phyloP scores from a whole-genome alignment of 2,797 vertebrate genomes.

The Eulemur albifrons region DNA sequence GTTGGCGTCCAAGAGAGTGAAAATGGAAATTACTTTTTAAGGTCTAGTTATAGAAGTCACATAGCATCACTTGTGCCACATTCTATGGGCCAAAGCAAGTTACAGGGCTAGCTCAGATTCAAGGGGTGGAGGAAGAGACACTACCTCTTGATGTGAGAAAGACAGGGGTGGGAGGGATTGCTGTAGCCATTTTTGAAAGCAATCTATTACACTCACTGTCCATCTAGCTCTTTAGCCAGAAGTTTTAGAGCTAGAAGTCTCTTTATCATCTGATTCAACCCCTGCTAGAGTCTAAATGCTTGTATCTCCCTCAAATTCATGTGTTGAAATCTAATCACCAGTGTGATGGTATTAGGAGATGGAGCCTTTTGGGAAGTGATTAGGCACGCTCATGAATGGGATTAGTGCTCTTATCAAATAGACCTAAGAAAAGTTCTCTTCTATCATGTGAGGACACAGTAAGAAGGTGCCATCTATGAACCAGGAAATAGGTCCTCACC shows the following conservation, averaged over 20 bases:
- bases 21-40: not conserved
- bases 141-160: not conserved
- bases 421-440: not conserved
- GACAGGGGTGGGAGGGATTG: not conserved
- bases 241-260: not conserved
- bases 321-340: not conserved
- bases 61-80: not conserved
- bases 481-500: not conserved
- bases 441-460: not conserved
- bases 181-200: not conserved
- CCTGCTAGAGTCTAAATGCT: not conserved
- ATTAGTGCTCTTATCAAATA: not conserved
- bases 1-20: not conserved
- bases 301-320: not conserved
- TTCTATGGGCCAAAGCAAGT: not conserved
- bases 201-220: not conserved
- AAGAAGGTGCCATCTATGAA: not conserved
- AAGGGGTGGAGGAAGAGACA: not conserved
- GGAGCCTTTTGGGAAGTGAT: not conserved
- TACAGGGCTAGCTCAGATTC: not conserved
- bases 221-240: not conserved
- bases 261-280: not conserved
- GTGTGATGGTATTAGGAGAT: not conserved
- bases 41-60: not conserved
- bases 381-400: not conserved